phyloP scores from a whole-genome alignment of 2,113 vertebrate genomes.

The Forbesichthys agassizii region DNA sequence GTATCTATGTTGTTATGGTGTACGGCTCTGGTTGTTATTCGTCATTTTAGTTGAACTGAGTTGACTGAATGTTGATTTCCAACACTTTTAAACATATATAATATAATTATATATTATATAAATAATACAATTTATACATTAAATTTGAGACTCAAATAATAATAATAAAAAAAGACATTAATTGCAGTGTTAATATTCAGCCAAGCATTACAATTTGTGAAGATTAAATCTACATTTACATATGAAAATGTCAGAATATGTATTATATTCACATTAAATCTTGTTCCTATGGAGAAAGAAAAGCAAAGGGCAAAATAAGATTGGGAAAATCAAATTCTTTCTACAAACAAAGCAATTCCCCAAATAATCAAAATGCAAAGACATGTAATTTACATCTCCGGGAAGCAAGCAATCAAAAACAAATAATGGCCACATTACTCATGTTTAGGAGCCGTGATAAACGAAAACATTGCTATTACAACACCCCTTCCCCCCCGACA shows the following conservation, averaged over 20 bases:
- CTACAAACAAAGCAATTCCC: constrained; percentile 41
- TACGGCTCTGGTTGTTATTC: not conserved
- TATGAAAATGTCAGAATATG: not conserved
- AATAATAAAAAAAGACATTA: not conserved
- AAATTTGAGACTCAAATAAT: too few relatives aligned
- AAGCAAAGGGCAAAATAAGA: constrained; percentile 1
- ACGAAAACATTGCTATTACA: constrained; percentile 36
- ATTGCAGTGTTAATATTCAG: not conserved
- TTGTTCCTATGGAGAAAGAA: not conserved
- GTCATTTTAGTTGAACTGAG: too few relatives aligned
- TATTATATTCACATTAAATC: constrained; percentile 5
- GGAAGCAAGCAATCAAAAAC: constrained; percentile 40
- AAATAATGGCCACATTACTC: constrained; percentile 49
- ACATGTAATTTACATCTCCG: constrained; percentile 34
- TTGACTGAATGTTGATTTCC: not conserved
- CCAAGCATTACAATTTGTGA: not conserved
- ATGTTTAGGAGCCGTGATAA: constrained; percentile 26
- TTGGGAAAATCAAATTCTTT: constrained; percentile 34
- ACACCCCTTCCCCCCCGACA: not conserved
- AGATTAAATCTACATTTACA: not conserved
- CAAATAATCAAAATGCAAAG: constrained; percentile 47
- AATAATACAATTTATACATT: too few relatives aligned
- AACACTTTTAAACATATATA: not conserved
- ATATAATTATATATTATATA: too few relatives aligned
- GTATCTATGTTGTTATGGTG: constrained; percentile 8